Base-by-base conservation (phyloP, 2,888 invertebrate genomes). In the Cabera pusaria region DNA sequence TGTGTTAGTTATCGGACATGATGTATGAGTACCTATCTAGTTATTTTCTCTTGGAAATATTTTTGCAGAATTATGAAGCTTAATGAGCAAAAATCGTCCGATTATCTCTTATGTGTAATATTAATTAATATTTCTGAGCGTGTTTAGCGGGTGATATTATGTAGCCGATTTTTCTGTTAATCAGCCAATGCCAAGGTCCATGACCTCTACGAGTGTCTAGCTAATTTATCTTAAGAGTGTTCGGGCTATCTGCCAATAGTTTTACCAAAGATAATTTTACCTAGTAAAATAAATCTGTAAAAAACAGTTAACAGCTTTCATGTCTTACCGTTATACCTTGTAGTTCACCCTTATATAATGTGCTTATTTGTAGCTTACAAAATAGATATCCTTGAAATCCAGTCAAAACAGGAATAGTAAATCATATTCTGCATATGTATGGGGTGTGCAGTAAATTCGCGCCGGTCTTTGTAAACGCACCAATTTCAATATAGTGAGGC, bases 1-100 rank as follows among this genome's bases (percentile, higher is more conserved):
- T 51, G 36, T 50, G 44, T 37, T 38, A 37, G 39, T 41, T 49
- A 45, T 33, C 26, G 26, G 21, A 39, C 43, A 39, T 53, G 33
- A 46, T 43, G 39, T 39, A 41, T 16, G 29, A 31, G 35, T 40
- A 33, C 36, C 11, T 35, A 33, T 38, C 11, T 35, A 25, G 34
- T 29, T 42, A 42, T 40, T 40, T 35, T 34, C 37, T 26, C 16
- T 4, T 10, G 16, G 8, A 44, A 48, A 48, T 42, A 45, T 38
- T n/a, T n/a, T 14, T 14, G 14, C 14, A 46, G 23, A 45, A 33
- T 39, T 48, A 14, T 14, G 26, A 29, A 16, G 11, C 6, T 22
- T 36, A 7, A 22, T 9, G 19, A 12, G 20, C 14, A 20, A 29
- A 33, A 32, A 18, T 20, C 14, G 4, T n/a, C n/a, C n/a, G n/a